phyloP scores from a whole-genome alignment of 2,797 vertebrate genomes.

The Alouatta caraya region DNA sequence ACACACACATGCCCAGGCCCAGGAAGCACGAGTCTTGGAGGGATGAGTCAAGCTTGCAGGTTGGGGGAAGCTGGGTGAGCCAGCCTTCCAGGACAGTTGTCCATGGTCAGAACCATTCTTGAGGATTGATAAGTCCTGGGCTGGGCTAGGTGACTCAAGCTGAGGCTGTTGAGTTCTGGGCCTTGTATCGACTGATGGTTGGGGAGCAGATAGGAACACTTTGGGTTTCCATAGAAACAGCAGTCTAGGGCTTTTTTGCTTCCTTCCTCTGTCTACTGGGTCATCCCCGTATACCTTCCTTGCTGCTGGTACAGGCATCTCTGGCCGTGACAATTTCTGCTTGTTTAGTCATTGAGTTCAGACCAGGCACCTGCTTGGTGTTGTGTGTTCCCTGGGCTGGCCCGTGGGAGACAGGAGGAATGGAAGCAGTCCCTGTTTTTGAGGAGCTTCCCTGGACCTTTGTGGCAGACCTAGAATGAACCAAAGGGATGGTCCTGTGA shows the following conservation, averaged over 20 bases:
- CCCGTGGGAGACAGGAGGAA: neutral
- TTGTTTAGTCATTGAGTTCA: neutral
- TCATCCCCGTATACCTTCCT: neutral
- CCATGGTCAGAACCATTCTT: neutral
- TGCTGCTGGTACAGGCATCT: neutral
- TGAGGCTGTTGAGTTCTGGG: neutral
- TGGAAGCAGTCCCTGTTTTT: neutral
- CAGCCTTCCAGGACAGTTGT: neutral
- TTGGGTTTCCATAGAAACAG: constrained; percentile 53
- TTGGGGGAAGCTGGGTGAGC: neutral
- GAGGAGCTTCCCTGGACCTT: neutral
- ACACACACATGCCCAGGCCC: no score
- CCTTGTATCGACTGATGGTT: neutral
- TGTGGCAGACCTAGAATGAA: neutral
- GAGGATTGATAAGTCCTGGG: neutral
- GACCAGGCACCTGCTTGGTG: neutral
- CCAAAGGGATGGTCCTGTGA: neutral
- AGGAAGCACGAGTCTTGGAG: neutral
- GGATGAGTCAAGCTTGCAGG: neutral
- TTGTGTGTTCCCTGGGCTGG: neutral
- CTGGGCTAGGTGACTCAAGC: neutral
- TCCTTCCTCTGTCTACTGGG: neutral
- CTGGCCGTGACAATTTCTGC: neutral
- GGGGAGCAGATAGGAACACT: constrained; percentile 24
- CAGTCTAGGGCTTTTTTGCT: constrained; percentile 30